A percentile compares a stretch with the other conserved stretches of the same genome.
Conservation (phyloP, 1,140 invertebrate species). For the Elysia chlorotica region DNA sequence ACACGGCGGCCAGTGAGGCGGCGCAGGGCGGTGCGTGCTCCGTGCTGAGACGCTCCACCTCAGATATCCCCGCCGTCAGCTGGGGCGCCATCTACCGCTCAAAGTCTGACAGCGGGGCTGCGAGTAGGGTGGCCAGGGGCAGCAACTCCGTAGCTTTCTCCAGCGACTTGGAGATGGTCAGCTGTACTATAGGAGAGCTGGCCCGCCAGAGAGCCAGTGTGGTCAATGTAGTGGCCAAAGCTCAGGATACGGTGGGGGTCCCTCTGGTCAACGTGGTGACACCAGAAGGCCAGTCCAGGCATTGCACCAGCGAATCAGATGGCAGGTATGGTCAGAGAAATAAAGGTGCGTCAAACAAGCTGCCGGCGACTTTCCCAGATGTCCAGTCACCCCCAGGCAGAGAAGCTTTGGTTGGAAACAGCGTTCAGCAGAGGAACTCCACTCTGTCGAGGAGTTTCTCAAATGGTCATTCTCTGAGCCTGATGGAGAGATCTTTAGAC, state of each 20-base stretch:
- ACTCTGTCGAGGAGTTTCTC: conserved; percentile 1
- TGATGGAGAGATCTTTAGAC: not conserved
- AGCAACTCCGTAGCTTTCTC: not conserved
- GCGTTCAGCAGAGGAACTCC: not conserved
- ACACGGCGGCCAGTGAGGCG: not conserved
- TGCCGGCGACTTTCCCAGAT: not conserved
- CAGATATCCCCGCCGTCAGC: not conserved
- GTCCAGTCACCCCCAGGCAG: not conserved
- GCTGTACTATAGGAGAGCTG: no score
- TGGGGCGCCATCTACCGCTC: not conserved
- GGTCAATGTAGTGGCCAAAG: no score
- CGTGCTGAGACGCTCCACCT: not conserved
- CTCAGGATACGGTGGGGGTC: no score
- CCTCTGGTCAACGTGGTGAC: not conserved
- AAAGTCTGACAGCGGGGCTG: not conserved
- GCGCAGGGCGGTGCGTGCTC: not conserved
- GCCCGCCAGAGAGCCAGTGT: no score
- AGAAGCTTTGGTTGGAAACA: not conserved
- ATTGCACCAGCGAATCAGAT: not conserved
- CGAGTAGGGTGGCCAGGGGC: not conserved
- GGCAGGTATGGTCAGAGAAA: not conserved
- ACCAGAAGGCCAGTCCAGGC: not conserved
- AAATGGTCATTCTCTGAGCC: not conserved
- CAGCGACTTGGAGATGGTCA: no score
- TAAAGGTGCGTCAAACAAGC: no score